Evolutionary conservation across 64 coral and sea anemone species (phyloP).

Genomic region (Orbicella faveolata): DNA sequence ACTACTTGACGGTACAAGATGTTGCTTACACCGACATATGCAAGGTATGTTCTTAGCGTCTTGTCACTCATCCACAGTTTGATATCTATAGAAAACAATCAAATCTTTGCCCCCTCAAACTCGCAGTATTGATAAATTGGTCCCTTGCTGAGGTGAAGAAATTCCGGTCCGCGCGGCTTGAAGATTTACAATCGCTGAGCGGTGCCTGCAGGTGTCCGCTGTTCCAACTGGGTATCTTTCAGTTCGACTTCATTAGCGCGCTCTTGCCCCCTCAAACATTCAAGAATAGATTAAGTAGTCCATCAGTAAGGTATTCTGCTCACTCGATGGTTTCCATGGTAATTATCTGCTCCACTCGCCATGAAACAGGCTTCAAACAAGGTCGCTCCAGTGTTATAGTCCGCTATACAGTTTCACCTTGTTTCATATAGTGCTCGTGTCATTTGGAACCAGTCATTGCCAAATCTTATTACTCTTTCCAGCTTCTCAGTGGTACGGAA

Average conservation of each 20-base stretch:
- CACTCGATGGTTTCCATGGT: neutral
- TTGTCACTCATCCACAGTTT: conserved; percentile 1
- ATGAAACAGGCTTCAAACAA: neutral
- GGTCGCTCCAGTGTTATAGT: too few species aligned
- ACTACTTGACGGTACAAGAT: too few species aligned
- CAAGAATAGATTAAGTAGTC: neutral
- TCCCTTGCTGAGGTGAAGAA: conserved; percentile 7
- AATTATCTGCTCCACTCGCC: neutral
- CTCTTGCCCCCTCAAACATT: conserved; percentile 40
- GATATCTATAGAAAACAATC: neutral
- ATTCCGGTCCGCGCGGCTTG: conserved; percentile 6
- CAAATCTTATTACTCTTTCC: too few species aligned
- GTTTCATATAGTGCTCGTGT: too few species aligned
- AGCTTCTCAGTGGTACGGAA: too few species aligned
- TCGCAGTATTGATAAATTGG: neutral
- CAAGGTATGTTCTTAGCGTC: neutral
- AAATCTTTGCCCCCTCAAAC: conserved; percentile 21
- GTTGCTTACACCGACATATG: neutral
- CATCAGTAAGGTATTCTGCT: neutral
- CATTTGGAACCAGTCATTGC: too few species aligned
- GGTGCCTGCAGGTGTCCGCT: neutral
- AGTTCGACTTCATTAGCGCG: neutral
- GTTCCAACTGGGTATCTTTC: neutral
- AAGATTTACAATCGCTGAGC: neutral
- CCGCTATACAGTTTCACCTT: too few species aligned